Conservation (phyloP, 2,113 vertebrate species). For the Carettochelys insculpta region DNA sequence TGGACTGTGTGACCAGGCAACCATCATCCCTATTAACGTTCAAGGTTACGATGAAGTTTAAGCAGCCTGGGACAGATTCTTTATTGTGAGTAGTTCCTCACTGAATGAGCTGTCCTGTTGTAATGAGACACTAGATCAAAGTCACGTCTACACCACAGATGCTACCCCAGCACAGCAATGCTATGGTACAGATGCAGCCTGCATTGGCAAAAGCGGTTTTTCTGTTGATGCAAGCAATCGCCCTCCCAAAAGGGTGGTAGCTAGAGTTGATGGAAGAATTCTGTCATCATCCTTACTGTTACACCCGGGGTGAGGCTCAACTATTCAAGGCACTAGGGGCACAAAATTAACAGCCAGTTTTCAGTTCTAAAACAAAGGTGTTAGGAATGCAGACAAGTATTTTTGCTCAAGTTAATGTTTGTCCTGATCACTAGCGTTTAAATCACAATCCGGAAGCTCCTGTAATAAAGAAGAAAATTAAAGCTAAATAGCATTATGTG, state of each 20-base stretch:
- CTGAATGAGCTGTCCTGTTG: slow-evolving; percentile 26
- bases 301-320: background rate
- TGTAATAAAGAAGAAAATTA: background rate
- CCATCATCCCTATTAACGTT: slow-evolving; percentile 45
- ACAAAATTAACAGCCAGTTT: background rate
- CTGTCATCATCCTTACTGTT: background rate
- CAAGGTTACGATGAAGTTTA: slow-evolving; percentile 42
- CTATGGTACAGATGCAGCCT: background rate
- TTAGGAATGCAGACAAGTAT: background rate
- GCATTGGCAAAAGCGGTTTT: background rate
- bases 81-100: slow-evolving; percentile 34
- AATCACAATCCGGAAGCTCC: background rate
- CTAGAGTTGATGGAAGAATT: background rate
- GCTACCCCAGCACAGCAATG: background rate
- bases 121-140: background rate
- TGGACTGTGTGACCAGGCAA: slow-evolving; percentile 58
- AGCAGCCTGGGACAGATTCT: slow-evolving; percentile 23
- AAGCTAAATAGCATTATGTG: slow-evolving; percentile 23
- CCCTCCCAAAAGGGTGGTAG: background rate
- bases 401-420: background rate
- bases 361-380: background rate
- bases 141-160: background rate
- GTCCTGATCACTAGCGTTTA: background rate
- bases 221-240: background rate
- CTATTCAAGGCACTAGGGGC: background rate